Evolutionary conservation across 2,797 vertebrate genomes (phyloP), one percentile per base, ranked within the genome.

Genomic region (Sternarchorhynchus goeldii): DNA sequence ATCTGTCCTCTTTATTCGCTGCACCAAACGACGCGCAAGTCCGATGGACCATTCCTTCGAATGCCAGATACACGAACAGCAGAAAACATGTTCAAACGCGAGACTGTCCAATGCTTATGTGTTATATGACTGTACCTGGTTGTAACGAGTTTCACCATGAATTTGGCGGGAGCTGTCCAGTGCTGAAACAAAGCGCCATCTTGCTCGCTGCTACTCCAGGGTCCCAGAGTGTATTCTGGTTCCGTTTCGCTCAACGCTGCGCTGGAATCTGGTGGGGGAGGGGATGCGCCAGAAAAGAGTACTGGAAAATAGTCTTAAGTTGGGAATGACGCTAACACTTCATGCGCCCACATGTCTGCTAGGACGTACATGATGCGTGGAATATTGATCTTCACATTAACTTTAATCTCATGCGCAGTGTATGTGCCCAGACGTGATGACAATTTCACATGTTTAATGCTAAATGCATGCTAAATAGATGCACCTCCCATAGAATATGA

Each of bases 141-240:
- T 18, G 8, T 17, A 5, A 3, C 1, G 16, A 2, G 20, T 55
- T 45, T 53, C 10, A 71, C n/a, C 32, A 39, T 5, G 34, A 53
- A 25, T 63, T 45, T 55, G 31, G n/a, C 65, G 82, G 89, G 93
- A 92, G 91, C 93, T 94, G 91, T 94, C 91, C 91, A 83, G 81
- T 93, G 88, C 92, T 93, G 93, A 92, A 92, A 80, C 2, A 60
- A 53, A 88, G 89, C 93, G 92, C 93, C 93, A 93, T 94, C 90
- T 93, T 94, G 88, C 89, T 89, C 79, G 50, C 78, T 73, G 83
- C 86, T 85, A 84, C 81, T 82, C 87, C 73, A 78, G 68, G 83
- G 75, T 83, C 82, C 67, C 85, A 73, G 82, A 85, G 82, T 74
- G 73, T 68, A 32, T 63, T 80, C 82, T 76, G 25, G 45, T 50